Percentiles rank a stretch among this genome's conserved stretches.
phyloP scores from a whole-genome alignment of 2,888 invertebrate species.

The Eledona agricola region DNA sequence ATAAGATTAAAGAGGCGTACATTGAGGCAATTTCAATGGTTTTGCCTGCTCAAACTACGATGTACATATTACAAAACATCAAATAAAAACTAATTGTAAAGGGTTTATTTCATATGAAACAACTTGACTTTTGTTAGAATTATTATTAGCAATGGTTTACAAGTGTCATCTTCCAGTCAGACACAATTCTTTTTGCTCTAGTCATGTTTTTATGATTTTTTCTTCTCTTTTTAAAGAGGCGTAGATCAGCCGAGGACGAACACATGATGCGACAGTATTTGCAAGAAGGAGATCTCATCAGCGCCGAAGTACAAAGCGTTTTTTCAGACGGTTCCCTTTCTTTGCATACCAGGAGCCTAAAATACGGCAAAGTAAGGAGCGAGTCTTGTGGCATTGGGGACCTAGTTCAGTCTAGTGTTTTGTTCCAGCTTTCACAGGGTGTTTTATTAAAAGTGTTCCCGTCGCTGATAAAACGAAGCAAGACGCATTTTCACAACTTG shows the following conservation, averaged over 20 bases:
- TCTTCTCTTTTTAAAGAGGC: slow-evolving; percentile 70
- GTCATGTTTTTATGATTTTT: slow-evolving; percentile 6
- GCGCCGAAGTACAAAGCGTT: slow-evolving; percentile 96
- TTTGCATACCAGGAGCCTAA: slow-evolving; percentile 93
- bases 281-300: slow-evolving; percentile 94
- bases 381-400: neutral
- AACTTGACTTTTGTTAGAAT: no score
- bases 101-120: no score
- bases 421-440: slow-evolving; percentile 81
- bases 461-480: slow-evolving; percentile 88
- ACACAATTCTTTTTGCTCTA: no score
- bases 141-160: no score
- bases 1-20: no score
- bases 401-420: slow-evolving; percentile 1
- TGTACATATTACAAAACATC: no score
- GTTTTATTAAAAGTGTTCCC: slow-evolving; percentile 90
- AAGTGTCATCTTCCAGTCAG: no score
- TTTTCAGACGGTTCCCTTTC: slow-evolving; percentile 92
- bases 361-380: slow-evolving; percentile 87
- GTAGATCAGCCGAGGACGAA: slow-evolving; percentile 95
- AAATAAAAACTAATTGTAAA: no score
- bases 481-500: slow-evolving; percentile 95
- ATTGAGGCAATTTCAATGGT: no score
- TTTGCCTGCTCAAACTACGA: no score
- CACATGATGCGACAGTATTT: slow-evolving; percentile 96